Base-by-base conservation (phyloP, 2,113 vertebrate genomes). In the Micromys minutus region DNA sequence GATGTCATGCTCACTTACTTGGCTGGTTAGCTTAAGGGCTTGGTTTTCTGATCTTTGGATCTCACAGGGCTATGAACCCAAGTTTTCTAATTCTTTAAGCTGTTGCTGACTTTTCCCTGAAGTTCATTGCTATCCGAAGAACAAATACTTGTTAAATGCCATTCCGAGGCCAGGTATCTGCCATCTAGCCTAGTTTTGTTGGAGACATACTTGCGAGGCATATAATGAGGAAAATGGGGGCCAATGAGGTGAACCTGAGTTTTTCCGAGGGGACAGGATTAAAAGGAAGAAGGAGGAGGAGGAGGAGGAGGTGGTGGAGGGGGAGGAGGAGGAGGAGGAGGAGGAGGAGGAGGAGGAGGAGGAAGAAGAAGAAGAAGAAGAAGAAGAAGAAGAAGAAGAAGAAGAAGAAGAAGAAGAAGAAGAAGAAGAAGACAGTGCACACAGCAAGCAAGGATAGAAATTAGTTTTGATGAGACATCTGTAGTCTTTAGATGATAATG, bases 351-450 rank as follows among this genome's bases (percentile, higher is more conserved):
- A n/a, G n/a, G n/a, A n/a, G n/a, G n/a, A n/a, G n/a, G n/a, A n/a
- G n/a, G n/a, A n/a, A n/a, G n/a, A n/a, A n/a, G n/a, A n/a, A n/a
- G n/a, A n/a, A n/a, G n/a, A n/a, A n/a, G n/a, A n/a, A n/a, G n/a
- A n/a, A n/a, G n/a, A n/a, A n/a, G n/a, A n/a, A n/a, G n/a, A n/a
- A n/a, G n/a, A n/a, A n/a, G n/a, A n/a, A n/a, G n/a, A n/a, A n/a
- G n/a, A n/a, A n/a, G n/a, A n/a, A n/a, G n/a, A n/a, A n/a, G n/a
- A n/a, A n/a, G n/a, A n/a, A n/a, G n/a, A n/a, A n/a, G n/a, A n/a
- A n/a, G n/a, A n/a, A n/a, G n/a, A n/a, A n/a, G n/a, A n/a, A 52
- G 7, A 7, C 45, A 36, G 2, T 1, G 9, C 19, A 22, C 11
- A 10, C 11, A n/a, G 19, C 15, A 76, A 81, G 2, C 19, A 4